Evolutionary conservation across 2,113 vertebrate species (phyloP), one percentile per base, ranked within the genome.

Genomic region (Loxodonta africana): DNA sequence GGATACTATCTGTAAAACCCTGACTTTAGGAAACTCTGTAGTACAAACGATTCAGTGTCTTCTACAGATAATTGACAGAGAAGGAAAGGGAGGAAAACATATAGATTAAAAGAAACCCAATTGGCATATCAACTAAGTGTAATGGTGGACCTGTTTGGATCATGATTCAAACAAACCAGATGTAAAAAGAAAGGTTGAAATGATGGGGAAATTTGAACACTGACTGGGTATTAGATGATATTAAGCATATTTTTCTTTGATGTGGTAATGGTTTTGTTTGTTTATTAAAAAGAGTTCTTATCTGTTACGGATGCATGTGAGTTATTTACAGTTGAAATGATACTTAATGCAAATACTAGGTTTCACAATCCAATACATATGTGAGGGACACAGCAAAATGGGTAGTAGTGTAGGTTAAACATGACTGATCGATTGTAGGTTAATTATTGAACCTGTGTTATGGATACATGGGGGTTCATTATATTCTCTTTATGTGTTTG

Each of bases 201-300:
- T 82, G n/a, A n/a, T 67, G 28, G 73, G 15, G 26, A 85, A 85
- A 91, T 94, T 62, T 94, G 41, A 94, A 83, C n/a, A 73, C 48
- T 95, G 60, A 94, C 4, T 82, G 44, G 48, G 65, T 69, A 73
- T 62, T 95, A 92, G 53, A 77, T 95, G 76, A 73, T 80, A 77
- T 80, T 73, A 83, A 48, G 53, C 63, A 88, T 83, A 17, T n/a
- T 88, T 95, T 84, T 88, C 53, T 92, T 86, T 60, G 23, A 28
- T 92, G 46, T 78, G 26, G 77, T 82, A 51, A 84, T 81, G 48
- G 20, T 90, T 90, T 65, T 90, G 2, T 89, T 5, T 71, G 10
- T 65, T 44, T 63, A 69, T 77, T 12, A 9, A 69, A 84, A 76
- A 37, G 6, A 94, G 41, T 82, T 26, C 60, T 82, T 88, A 88